Evolutionary conservation across 2,113 vertebrate genomes (phyloP), one percentile per base, ranked within the genome.

Genomic region (Amphiprion percula): DNA sequence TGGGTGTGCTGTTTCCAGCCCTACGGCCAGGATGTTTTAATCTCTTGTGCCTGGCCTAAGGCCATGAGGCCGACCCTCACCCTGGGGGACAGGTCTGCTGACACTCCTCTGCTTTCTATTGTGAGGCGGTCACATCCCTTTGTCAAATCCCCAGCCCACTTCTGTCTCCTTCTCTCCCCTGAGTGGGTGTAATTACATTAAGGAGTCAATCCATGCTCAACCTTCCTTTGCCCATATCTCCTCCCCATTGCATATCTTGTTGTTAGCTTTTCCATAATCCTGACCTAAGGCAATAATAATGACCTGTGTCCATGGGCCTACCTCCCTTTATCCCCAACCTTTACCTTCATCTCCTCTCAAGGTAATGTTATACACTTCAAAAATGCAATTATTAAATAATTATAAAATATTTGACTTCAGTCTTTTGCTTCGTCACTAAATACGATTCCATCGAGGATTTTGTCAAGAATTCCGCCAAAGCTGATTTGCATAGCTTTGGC

Each of bases 141-240:
- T 70, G 87, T 90, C 90, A 85, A 89, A 93, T 91, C 84, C 89
- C 19, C 82, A 82, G 87, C 91, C 83, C 93, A 85, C 87, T 76
- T 86, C 82, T 84, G 84, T 77, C 74, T 87, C 79, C 69, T 53
- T 67, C 44, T 77, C 80, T 90, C 89, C 89, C 89, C 50, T 62
- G 90, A 91, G 90, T 82, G 83, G 81, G 82, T 91, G 80, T 96
- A 95, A 96, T 96, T 94, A 93, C 80, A 90, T 94, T 95, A 95
- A 90, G 83, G 91, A 93, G 91, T 93, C 91, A 89, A 88, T 88
- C 73, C 68, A 1, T 50, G 82, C 83, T 88, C 84, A 86, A 86
- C 86, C 87, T 85, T 82, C 30, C 53, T 47, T 83, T 52, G 84
- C 83, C 73, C 82, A 76, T 78, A 80, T 85, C 80, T 94, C 90